Conservation (phyloP, 2,888 invertebrate genomes). For the Rhodophaea formosa region DNA sequence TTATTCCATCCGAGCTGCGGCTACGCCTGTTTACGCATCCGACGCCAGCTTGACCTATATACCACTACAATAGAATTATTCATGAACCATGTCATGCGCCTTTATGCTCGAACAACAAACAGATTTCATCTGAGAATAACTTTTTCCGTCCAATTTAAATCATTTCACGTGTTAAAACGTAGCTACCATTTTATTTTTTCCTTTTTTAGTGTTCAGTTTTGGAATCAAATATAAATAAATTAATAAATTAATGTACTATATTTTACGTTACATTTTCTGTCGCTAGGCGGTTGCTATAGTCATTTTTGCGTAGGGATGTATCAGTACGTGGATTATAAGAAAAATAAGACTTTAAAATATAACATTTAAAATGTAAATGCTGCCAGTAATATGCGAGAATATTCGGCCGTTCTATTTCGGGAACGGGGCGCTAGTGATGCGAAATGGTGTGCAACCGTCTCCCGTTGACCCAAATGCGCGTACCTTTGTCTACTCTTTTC, state of each 20-base stretch:
- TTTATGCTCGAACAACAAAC: constrained; percentile 34
- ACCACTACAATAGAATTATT: constrained; percentile 65
- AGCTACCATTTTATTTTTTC: too few species aligned
- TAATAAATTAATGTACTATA: too few species aligned
- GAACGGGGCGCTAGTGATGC: constrained; percentile 6
- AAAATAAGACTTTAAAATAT: not conserved
- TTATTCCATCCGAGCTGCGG: constrained; percentile 42
- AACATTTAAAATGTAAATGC: constrained; percentile 1
- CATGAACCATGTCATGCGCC: constrained; percentile 51
- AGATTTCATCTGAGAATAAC: not conserved
- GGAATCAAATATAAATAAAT: too few species aligned
- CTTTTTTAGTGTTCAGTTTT: too few species aligned
- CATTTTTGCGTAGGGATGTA: not conserved
- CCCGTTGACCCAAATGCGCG: constrained; percentile 12
- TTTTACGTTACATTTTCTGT: too few species aligned
- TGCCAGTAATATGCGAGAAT: not conserved
- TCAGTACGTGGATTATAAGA: not conserved
- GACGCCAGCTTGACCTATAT: constrained; percentile 63
- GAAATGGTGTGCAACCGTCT: constrained; percentile 11
- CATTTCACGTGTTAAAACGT: not conserved
- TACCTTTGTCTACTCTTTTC: constrained; percentile 5
- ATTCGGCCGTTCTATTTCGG: constrained; percentile 6
- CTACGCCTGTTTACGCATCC: constrained; percentile 56
- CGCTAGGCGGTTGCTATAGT: not conserved
- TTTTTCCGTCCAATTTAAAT: not conserved